Evolutionary conservation across 2,797 vertebrate species (phyloP).

Genomic region (Clarias fuscus): DNA sequence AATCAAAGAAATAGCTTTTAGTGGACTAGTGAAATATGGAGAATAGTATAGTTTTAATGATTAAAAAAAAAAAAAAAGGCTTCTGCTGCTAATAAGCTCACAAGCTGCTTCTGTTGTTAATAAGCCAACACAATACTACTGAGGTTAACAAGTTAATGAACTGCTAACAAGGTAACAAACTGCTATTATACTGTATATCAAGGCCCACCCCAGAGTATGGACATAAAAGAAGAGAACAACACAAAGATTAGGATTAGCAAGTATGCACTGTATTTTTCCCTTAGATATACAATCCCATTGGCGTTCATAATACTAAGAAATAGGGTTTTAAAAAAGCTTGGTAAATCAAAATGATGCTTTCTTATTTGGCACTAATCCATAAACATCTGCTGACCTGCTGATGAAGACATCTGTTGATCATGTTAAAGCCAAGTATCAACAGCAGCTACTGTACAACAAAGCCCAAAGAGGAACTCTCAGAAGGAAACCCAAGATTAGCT

Average conservation of each 20-base stretch:
- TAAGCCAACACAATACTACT: neutral
- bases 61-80: neutral
- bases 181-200: neutral
- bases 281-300: neutral
- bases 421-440: neutral
- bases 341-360: neutral
- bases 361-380: neutral
- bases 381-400: neutral
- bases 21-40: neutral
- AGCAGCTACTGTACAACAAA: neutral
- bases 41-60: neutral
- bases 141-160: neutral
- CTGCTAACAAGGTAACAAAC: neutral
- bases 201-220: neutral
- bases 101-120: neutral
- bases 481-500: no score
- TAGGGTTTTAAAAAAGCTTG: neutral
- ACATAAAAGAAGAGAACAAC: neutral
- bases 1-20: neutral
- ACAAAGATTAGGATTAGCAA: neutral
- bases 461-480: no score
- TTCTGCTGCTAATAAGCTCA: neutral
- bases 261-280: neutral
- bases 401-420: neutral
- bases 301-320: neutral